Evolutionary conservation across 2,797 vertebrate genomes (phyloP).

Genomic region (Gymnoscopelus microlampas): DNA sequence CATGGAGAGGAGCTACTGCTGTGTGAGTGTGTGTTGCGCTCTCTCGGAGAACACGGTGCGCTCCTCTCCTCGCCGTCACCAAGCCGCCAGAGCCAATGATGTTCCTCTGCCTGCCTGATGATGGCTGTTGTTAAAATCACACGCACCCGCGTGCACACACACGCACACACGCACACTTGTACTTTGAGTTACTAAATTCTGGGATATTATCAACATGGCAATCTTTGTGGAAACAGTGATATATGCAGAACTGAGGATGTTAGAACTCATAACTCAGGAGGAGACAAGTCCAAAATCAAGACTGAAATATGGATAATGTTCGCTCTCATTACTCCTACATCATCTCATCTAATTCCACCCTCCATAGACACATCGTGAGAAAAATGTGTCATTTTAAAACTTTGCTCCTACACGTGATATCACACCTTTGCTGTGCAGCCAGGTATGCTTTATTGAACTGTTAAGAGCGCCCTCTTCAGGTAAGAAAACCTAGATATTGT

Average conservation of each 20-base stretch:
- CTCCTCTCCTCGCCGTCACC: conserved; percentile 58
- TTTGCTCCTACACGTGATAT: background rate
- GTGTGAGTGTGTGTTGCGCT: conserved; percentile 46
- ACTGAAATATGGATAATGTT: no score
- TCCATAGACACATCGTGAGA: background rate
- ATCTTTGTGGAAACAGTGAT: no score
- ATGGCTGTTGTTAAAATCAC: no score
- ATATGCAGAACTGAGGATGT: no score
- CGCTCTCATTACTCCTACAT: no score
- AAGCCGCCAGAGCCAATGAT: conserved; percentile 63
- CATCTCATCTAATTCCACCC: background rate
- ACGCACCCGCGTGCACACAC: no score
- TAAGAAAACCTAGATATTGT: background rate
- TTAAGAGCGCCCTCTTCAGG: conserved; percentile 71
- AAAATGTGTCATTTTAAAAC: no score
- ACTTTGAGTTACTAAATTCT: no score
- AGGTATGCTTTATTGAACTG: conserved; percentile 39
- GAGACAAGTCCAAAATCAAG: no score
- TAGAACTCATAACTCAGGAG: no score
- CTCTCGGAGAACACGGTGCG: conserved; percentile 64
- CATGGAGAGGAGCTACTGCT: conserved; percentile 42
- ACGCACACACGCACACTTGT: no score
- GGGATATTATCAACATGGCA: no score
- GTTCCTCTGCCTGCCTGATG: background rate
- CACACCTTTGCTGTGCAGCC: conserved; percentile 19